These are phyloP conservation scores for Paraescarpia echinospica DNA, from an alignment of 1,140 invertebrate genomes.

Conservation along the genomic window DNA sequence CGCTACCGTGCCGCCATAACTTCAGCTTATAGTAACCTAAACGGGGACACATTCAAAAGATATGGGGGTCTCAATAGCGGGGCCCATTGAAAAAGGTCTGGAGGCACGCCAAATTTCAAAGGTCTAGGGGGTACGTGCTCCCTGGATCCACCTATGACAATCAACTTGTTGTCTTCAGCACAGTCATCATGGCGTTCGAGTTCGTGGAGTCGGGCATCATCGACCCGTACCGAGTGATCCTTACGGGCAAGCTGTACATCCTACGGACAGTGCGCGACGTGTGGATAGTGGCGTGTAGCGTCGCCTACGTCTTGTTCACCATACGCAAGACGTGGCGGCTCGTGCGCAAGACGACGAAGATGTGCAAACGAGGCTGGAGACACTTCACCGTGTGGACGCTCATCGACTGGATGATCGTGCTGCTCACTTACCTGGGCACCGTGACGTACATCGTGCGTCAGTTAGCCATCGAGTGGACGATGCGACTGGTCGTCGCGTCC, in stretches of 20 bases:
- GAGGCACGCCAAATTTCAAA: too few relatives aligned
- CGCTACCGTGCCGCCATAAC: too few relatives aligned
- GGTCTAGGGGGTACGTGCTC: too few relatives aligned
- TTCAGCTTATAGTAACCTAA: too few relatives aligned
- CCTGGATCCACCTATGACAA: too few relatives aligned
- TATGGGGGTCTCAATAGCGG: too few relatives aligned
- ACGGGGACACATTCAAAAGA: too few relatives aligned
- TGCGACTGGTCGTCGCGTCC: background rate
- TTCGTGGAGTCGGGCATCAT: background rate
- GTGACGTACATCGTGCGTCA: background rate
- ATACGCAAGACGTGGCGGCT: background rate
- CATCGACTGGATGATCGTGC: background rate
- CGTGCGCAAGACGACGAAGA: background rate
- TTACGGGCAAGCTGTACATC: background rate
- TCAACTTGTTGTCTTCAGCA: background rate
- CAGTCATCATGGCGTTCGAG: background rate
- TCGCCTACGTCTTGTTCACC: background rate
- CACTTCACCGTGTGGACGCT: background rate
- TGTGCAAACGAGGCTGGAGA: background rate
- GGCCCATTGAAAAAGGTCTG: too few relatives aligned
- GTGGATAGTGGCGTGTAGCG: background rate
- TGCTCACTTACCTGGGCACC: background rate
- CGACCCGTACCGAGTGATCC: background rate
- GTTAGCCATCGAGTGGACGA: background rate
- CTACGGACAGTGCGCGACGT: background rate